Evolutionary conservation across 2,888 invertebrate species (phyloP).

Genomic region (Notodonta ziczac): DNA sequence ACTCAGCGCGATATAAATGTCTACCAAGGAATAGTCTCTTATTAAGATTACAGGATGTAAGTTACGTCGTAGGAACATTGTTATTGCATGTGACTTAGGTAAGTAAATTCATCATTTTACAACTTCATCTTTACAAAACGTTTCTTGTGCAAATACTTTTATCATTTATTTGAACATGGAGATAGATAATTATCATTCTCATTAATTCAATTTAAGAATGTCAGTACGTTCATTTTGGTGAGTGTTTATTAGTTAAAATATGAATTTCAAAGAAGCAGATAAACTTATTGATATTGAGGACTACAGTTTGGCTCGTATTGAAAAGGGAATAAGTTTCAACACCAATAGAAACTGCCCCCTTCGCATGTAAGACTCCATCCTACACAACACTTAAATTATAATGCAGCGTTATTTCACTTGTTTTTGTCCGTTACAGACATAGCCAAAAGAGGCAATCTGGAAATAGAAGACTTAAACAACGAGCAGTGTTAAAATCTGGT

Average conservation of each 20-base stretch:
- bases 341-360: conserved; percentile 9
- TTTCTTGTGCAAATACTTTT: conserved; percentile 28
- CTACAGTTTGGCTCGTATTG: conserved; percentile 15
- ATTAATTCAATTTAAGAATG: conserved; percentile 6
- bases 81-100: too few species aligned
- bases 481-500: conserved; percentile 93
- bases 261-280: conserved; percentile 23
- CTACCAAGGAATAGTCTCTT: too few species aligned
- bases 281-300: conserved; percentile 14
- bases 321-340: conserved; percentile 16
- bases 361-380: conserved; percentile 22
- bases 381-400: too few species aligned
- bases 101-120: neutral
- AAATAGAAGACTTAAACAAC: conserved; percentile 48
- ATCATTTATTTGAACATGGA: conserved; percentile 30
- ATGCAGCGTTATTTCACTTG: too few species aligned
- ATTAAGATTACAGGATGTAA: too few species aligned
- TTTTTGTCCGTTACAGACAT: conserved; percentile 35
- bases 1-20: too few species aligned
- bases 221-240: conserved; percentile 18
- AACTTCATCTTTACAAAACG: conserved; percentile 4
- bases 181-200: conserved; percentile 15
- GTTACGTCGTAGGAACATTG: too few species aligned
- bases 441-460: conserved; percentile 43
- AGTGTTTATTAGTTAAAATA: conserved; percentile 3